Evolutionary conservation across 2,797 vertebrate genomes (phyloP).

Genomic region (Megaceryle alcyon): DNA sequence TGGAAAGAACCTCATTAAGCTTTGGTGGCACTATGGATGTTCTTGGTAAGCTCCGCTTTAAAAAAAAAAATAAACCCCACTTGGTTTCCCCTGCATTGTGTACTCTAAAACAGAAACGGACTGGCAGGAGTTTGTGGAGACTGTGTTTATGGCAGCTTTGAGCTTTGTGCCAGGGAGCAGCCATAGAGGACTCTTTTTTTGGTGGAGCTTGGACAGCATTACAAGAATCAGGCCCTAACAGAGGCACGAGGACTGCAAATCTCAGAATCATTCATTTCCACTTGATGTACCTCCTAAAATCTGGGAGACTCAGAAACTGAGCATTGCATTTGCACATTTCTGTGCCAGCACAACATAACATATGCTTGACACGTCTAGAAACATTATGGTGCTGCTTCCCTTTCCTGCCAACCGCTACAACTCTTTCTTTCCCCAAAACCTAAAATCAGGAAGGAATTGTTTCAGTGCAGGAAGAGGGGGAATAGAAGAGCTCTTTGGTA

Average conservation of each 20-base stretch:
- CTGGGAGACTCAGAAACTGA: constrained; percentile 31
- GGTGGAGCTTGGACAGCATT: neutral
- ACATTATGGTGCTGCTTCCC: constrained; percentile 46
- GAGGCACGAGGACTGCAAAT: neutral
- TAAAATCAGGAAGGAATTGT: neutral
- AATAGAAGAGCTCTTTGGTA: neutral
- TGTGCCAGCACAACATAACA: constrained; percentile 51
- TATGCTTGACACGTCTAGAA: constrained; percentile 61
- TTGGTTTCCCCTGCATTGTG: neutral
- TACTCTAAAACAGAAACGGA: neutral
- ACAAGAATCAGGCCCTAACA: neutral
- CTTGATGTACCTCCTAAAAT: constrained; percentile 13
- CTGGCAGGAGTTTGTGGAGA: neutral
- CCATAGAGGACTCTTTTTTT: neutral
- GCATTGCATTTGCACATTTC: constrained; percentile 57
- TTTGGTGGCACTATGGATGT: neutral
- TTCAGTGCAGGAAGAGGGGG: neutral
- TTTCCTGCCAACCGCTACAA: constrained; percentile 44
- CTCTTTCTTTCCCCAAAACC: neutral
- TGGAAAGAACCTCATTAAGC: neutral
- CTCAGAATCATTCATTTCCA: constrained; percentile 35
- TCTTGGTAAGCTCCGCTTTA: neutral
- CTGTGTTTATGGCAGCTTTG: neutral
- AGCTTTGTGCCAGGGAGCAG: neutral
- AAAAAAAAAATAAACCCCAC: neutral